Conservation (phyloP, 2,888 invertebrate species). For the Pachycephus smyrnensis region DNA sequence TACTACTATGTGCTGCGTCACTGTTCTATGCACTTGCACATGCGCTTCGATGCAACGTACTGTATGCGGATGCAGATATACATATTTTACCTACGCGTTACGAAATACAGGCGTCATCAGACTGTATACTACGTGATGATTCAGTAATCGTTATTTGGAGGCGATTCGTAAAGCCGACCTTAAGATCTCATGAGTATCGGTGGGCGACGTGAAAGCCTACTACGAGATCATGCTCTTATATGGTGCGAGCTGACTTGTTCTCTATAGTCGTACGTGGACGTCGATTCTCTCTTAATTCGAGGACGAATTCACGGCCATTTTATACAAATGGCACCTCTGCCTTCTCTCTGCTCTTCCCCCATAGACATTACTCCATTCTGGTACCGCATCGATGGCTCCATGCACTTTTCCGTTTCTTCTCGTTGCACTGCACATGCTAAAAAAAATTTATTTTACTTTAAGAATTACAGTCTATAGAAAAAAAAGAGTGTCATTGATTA, state of each 20-base stretch:
- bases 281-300: conserved; percentile 40
- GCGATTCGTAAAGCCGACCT: conserved; percentile 22
- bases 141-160: conserved; percentile 21
- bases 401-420: background rate
- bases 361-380: background rate
- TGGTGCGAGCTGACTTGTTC: conserved; percentile 46
- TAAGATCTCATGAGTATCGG: conserved; percentile 31
- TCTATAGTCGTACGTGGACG: conserved; percentile 27
- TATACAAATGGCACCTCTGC: background rate
- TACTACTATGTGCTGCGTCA: background rate
- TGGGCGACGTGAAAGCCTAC: conserved; percentile 52
- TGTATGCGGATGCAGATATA: background rate
- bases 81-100: background rate
- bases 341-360: background rate
- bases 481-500: background rate
- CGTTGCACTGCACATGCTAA: background rate
- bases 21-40: background rate
- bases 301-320: conserved; percentile 41
- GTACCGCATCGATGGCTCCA: background rate
- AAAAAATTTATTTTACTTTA: background rate
- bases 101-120: background rate
- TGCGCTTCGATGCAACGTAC: background rate
- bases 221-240: conserved; percentile 55
- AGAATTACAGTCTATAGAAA: no score
- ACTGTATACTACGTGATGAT: background rate